phyloP scores from a whole-genome alignment of 2,888 invertebrate species.

The Drosophila bunnanda region DNA sequence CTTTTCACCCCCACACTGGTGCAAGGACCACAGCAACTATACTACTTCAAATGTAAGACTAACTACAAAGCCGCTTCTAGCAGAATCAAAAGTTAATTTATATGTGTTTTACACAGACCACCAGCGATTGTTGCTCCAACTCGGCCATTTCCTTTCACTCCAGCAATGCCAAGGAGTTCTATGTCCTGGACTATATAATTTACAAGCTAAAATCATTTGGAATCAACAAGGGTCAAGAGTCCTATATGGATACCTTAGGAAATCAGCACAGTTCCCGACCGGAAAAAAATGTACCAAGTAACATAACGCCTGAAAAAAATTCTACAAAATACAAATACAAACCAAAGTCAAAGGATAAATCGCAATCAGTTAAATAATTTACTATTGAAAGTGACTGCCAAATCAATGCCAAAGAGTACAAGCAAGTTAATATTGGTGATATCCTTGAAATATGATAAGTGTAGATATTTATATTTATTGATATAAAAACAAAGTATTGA shows the following conservation, averaged over 20 bases:
- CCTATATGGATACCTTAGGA: constrained; percentile 50
- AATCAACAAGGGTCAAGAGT: constrained; percentile 41
- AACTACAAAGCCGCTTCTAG: too few species aligned
- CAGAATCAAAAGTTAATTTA: too few species aligned
- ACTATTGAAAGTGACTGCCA: constrained; percentile 32
- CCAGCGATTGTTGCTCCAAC: constrained; percentile 94
- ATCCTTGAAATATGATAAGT: neutral
- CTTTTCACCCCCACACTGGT: constrained; percentile 82
- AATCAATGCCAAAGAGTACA: constrained; percentile 50
- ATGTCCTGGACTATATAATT: constrained; percentile 96
- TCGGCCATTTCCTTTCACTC: constrained; percentile 98
- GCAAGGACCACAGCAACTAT: neutral
- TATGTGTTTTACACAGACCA: constrained; percentile 86
- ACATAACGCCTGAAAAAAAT: neutral
- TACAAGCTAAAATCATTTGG: constrained; percentile 95
- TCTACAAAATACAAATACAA: neutral
- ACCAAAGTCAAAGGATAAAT: neutral
- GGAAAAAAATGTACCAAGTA: constrained; percentile 35
- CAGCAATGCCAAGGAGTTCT: constrained; percentile 95
- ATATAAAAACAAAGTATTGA: neutral
- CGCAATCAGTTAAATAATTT: neutral
- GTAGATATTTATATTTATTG: neutral
- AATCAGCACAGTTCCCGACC: constrained; percentile 61
- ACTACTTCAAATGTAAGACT: constrained; percentile 41
- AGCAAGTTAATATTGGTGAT: neutral